Evolutionary conservation across 2,797 vertebrate genomes (phyloP), one percentile per base, ranked within the genome.

Genomic region (Argentina silus): DNA sequence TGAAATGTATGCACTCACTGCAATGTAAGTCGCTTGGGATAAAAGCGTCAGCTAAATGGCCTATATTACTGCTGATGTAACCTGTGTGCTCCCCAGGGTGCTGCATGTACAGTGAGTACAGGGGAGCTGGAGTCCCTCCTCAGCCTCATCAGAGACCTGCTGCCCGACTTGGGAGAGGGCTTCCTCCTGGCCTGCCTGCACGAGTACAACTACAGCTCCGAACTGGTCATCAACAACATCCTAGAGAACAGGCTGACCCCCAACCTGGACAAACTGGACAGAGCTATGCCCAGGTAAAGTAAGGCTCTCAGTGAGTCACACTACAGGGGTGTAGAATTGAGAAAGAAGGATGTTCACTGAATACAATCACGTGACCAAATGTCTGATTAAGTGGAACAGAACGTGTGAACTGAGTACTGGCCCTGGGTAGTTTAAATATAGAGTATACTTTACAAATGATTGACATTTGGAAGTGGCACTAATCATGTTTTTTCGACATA

Each of bases 201-300:
- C 55, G 95, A 96, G 83, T 98, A 97, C 36, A 11, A 81, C 81
- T 96, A 95, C 57, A 86, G 88, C 36, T 79, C 94, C 0, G 97
- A 98, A 91, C 90, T 94, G 73, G 97, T 97, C 72, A 97, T 99
- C 93, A 98, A 98, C 92, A 95, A 98, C 88, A 94, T 99, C 78
- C 92, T 99, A 67, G 98, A 99, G 85, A 93, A 95, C 15, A 94
- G 90, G 7, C 87, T 99, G 74, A 75, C 92, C 2, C 93, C 96
- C 0, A 77, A 55, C 60, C 90, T 99, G 89, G 86, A 91, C 72
- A 89, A 89, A 47, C 89, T 98, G 87, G 97, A 99, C 89, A 91
- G 91, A 57, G 73, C 88, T 45, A 92, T 96, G 91, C 93, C 92
- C 12, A 96, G 96, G 98, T 98, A 72, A 9, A 10, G 27, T 19